phyloP scores from a whole-genome alignment of 2,113 vertebrate genomes.

The Isurus oxyrinchus region DNA sequence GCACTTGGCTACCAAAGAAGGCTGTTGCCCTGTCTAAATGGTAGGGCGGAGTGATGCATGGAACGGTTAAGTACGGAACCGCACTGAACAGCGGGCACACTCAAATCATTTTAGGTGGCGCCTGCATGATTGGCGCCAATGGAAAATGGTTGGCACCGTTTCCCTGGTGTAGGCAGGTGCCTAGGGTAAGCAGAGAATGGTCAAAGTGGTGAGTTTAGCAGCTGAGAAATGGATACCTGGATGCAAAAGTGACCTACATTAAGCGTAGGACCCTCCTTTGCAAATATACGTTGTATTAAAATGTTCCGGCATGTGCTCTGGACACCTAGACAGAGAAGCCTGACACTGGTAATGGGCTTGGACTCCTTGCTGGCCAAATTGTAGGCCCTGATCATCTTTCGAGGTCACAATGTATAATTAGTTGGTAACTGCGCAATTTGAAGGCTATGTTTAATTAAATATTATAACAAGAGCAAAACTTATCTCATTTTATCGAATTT shows the following conservation, averaged over 20 bases:
- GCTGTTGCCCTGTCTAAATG: no score
- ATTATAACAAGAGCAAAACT: neutral
- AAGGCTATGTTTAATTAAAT: neutral
- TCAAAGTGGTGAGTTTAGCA: neutral
- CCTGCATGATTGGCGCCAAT: no score
- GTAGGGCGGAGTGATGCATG: no score
- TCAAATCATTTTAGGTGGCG: no score
- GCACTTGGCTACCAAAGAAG: no score
- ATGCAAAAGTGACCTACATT: no score
- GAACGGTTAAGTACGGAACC: no score
- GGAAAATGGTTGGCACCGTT: no score
- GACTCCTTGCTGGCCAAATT: neutral
- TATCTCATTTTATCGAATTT: neutral
- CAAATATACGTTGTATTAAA: neutral
- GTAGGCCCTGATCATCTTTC: neutral
- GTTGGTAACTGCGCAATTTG: neutral
- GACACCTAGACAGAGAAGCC: no score
- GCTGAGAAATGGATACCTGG: neutral
- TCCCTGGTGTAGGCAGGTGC: no score
- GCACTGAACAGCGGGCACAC: no score
- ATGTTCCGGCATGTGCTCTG: neutral
- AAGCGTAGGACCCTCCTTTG: neutral
- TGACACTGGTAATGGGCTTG: neutral
- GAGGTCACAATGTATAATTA: neutral
- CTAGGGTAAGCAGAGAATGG: no score